A percentile compares a stretch with the other conserved stretches of the same genome.
phyloP scores from a whole-genome alignment of 2,888 invertebrate genomes.

The Kryphioiulus occultus region DNA sequence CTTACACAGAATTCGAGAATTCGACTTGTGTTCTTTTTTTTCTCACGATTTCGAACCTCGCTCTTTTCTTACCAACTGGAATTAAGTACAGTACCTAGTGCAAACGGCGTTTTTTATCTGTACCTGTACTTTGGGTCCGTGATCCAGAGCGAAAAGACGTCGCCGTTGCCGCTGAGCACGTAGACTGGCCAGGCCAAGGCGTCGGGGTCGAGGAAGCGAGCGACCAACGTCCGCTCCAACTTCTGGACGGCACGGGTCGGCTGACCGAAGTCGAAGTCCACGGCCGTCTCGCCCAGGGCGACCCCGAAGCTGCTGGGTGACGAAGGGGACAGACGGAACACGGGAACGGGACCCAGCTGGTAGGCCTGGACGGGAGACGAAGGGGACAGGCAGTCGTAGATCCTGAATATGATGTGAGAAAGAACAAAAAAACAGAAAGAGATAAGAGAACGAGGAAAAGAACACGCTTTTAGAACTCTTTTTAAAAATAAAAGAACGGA shows the following conservation, averaged over 20 bases:
- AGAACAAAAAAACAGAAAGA: background rate
- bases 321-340: slow-evolving; percentile 47
- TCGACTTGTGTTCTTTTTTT: too few species aligned
- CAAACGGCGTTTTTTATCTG: too few species aligned
- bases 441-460: background rate
- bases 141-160: slow-evolving; percentile 68
- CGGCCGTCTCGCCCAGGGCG: slow-evolving; percentile 81
- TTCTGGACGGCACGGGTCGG: slow-evolving; percentile 59
- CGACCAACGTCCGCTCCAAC: slow-evolving; percentile 39
- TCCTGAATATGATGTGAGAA: slow-evolving; percentile 57
- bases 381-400: slow-evolving; percentile 60
- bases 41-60: too few species aligned
- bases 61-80: too few species aligned
- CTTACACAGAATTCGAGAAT: too few species aligned
- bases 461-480: too few species aligned
- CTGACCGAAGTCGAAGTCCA: slow-evolving; percentile 84
- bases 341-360: slow-evolving; percentile 54
- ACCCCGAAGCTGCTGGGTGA: slow-evolving; percentile 58
- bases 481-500: too few species aligned
- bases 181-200: slow-evolving; percentile 73
- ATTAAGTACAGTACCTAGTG: too few species aligned
- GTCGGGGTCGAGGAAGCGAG: slow-evolving; percentile 47
- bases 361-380: slow-evolving; percentile 59
- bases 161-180: slow-evolving; percentile 83
- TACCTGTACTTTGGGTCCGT: slow-evolving; percentile 47